A percentile compares a stretch with the other conserved stretches of the same genome.
phyloP scores from a whole-genome alignment of 1,140 invertebrate species.

The Papilio helenus region DNA sequence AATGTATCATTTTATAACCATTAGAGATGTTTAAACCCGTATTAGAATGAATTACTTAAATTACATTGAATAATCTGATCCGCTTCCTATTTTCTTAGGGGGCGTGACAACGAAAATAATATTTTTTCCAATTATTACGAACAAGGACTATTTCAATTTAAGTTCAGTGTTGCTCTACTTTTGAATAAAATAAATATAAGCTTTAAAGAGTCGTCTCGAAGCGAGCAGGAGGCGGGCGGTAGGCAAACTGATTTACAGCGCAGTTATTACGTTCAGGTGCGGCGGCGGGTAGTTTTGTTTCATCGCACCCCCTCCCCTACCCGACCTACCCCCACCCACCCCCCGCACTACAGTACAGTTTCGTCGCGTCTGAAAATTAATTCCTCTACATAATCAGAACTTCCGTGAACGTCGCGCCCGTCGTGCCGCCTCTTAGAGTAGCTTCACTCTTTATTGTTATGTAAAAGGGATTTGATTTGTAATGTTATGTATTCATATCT shows the following conservation, averaged over 20 bases:
- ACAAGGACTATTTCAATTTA: conserved; percentile 26
- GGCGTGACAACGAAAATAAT: neutral
- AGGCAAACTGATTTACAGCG: conserved; percentile 64
- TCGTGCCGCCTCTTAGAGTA: conserved; percentile 52
- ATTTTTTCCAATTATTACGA: conserved; percentile 7
- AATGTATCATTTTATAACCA: no score
- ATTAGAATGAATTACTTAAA: no score
- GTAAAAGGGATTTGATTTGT: conserved; percentile 54
- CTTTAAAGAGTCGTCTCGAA: conserved; percentile 36
- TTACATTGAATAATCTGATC: no score
- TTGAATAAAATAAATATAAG: conserved; percentile 33
- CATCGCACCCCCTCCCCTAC: conserved; percentile 49
- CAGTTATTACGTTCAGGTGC: conserved; percentile 73
- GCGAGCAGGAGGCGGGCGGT: conserved; percentile 30
- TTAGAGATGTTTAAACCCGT: no score
- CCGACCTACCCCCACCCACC: conserved; percentile 36
- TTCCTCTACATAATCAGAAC: conserved; percentile 81
- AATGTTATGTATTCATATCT: conserved; percentile 21
- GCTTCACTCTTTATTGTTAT: conserved; percentile 58
- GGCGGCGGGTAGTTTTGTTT: conserved; percentile 70
- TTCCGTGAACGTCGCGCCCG: conserved; percentile 65
- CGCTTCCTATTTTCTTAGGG: neutral
- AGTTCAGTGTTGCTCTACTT: conserved; percentile 33
- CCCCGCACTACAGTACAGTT: conserved; percentile 66
- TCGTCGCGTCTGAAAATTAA: conserved; percentile 81